These are phyloP conservation scores for Zosterops borbonicus DNA, from an alignment of 2,113 vertebrate genomes.

Conservation along the genomic window DNA sequence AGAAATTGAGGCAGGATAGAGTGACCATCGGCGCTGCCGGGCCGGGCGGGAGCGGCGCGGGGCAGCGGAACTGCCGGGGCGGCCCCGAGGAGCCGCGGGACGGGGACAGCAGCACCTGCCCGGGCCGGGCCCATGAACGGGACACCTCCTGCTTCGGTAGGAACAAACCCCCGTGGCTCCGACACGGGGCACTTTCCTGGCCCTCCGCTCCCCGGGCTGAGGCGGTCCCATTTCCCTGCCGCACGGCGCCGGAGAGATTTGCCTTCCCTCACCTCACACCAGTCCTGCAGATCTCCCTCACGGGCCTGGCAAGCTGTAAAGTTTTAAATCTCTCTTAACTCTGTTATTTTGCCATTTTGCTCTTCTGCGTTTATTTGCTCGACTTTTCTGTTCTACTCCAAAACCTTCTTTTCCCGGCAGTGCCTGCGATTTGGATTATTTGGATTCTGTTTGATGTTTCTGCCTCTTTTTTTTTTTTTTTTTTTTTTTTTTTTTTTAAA, in stretches of 20 bases:
- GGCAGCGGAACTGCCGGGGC: neutral
- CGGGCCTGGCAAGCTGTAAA: neutral
- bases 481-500: no score
- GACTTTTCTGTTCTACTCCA: neutral
- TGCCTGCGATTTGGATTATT: neutral
- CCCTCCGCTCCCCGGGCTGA: neutral
- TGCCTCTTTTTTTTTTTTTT: neutral
- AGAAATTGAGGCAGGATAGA: neutral
- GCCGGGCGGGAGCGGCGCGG: neutral
- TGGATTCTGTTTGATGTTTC: neutral
- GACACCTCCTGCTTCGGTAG: neutral
- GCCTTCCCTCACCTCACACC: fast-evolving
- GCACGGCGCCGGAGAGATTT: no score
- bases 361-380: neutral
- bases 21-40: neutral
- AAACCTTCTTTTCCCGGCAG: neutral
- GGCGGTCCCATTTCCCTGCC: neutral
- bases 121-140: neutral
- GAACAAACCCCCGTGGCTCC: neutral
- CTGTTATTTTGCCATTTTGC: neutral
- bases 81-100: fast-evolving
- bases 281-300: neutral
- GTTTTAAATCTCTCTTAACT: neutral
- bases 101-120: neutral
- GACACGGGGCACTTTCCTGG: no score